These are phyloP conservation scores for Watsonalla cultraria DNA, from an alignment of 2,888 invertebrate genomes.

Conservation along the genomic window DNA sequence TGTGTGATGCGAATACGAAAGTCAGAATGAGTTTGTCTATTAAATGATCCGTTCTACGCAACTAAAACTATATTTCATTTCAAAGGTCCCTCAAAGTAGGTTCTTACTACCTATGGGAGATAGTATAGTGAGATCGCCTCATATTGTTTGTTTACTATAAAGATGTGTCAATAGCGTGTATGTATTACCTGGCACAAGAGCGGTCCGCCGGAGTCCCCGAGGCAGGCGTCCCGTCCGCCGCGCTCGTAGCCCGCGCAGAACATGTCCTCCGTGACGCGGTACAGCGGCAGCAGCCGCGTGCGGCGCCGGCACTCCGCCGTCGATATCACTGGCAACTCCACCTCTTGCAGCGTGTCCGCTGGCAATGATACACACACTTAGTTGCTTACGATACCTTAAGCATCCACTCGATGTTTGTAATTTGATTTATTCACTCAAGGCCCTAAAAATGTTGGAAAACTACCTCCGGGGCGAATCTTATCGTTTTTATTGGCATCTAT, in stretches of 20 bases:
- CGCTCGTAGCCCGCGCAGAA: conserved; percentile 89
- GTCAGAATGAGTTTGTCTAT: too few relatives aligned
- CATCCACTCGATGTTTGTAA: too few relatives aligned
- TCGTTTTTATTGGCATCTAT: too few relatives aligned
- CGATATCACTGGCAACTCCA: conserved; percentile 87
- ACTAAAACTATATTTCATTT: too few relatives aligned
- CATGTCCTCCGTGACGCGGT: conserved; percentile 89
- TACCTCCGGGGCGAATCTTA: too few relatives aligned
- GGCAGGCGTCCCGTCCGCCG: conserved; percentile 88
- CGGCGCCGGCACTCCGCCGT: conserved; percentile 86
- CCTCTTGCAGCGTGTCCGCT: conserved; percentile 91
- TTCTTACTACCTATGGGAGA: too few relatives aligned
- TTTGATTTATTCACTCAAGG: too few relatives aligned
- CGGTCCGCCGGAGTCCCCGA: conserved; percentile 89
- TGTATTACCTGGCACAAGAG: conserved; percentile 84
- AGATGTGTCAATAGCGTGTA: not conserved
- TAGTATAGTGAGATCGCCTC: not conserved
- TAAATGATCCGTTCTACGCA: too few relatives aligned
- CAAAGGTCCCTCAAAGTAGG: too few relatives aligned
- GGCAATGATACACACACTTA: conserved; percentile 8
- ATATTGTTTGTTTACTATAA: not conserved
- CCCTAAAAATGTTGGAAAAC: too few relatives aligned
- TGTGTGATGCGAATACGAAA: too few relatives aligned
- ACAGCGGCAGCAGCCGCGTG: conserved; percentile 85
- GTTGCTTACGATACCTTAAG: too few relatives aligned